Evolutionary conservation across 2,113 vertebrate species (phyloP), one percentile per base, ranked within the genome.

Genomic region (Copsychus sechellarum): DNA sequence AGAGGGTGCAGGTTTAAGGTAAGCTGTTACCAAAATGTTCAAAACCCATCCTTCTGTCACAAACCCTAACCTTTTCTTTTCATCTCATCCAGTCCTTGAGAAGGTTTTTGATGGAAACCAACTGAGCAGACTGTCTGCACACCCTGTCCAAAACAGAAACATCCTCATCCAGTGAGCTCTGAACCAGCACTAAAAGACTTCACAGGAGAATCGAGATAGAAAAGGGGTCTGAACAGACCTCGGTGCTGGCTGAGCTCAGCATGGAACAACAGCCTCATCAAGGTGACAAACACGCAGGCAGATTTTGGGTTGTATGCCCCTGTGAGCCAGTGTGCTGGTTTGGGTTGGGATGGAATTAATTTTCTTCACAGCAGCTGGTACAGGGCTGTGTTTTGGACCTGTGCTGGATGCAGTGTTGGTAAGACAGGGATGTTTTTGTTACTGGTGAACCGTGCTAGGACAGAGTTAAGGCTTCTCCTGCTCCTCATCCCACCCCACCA

Each of bases 381-480:
- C 4, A 8, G 31, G 34, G 24, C 19, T 57, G 1, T 22, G 42
- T 8, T 78, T 67, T 40, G 42, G 18, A 29, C 62, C 33, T 76
- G 31, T 62, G 36, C 33, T 92, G 60, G 2, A 21, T 33, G 24
- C 2, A 5, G 48, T 8, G 43, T 5, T 64, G 53, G 8, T 67
- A n/a, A 26, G 1, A 6, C 16, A 18, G 26, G 22, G 28, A 9
- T 60, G 14, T 28, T 47, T 69, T 56, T 0, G 0, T 6, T 38
- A 6, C 4, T n/a, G 17, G 45, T 61, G 51, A 86, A 51, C 34
- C 51, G 50, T 0, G 7, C 33, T 56, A 10, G 18, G 14, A 24
- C 31, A 33, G 38, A 20, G 9, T 5, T 17, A 21, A 42, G 51
- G 12, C 8, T 5, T 57, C 19, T 62, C 13, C 69, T 88, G n/a